Conservation (phyloP, 2,888 invertebrate genomes). For the Lobophora halterata region DNA sequence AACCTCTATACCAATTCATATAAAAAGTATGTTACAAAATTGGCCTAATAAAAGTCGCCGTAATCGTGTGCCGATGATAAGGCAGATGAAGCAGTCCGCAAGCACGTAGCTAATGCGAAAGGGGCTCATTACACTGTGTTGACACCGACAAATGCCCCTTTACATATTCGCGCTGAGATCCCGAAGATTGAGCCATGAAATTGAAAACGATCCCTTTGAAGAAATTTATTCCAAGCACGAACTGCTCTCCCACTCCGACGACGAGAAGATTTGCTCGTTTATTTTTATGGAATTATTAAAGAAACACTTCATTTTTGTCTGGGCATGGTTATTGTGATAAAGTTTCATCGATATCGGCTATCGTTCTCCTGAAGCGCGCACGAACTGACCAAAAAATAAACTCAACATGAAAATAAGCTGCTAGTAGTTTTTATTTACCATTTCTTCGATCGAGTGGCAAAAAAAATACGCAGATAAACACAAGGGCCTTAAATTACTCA, state of each 20-base stretch:
- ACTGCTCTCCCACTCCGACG: conserved; percentile 71
- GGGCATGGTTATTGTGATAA: conserved; percentile 38
- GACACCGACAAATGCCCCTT: conserved; percentile 79
- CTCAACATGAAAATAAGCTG: no score
- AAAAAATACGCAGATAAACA: no score
- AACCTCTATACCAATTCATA: neutral
- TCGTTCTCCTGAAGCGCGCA: no score
- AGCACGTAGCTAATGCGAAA: conserved; percentile 68
- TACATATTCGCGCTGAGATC: conserved; percentile 77
- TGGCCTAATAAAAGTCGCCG: conserved; percentile 9
- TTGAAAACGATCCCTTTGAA: conserved; percentile 80
- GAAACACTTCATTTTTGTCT: conserved; percentile 65
- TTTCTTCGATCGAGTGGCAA: no score
- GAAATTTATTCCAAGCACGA: conserved; percentile 80
- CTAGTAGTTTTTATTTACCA: no score
- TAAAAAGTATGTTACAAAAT: conserved; percentile 2
- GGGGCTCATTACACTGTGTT: conserved; percentile 76
- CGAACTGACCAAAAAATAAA: no score
- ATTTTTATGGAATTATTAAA: conserved; percentile 79
- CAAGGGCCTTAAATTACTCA: conserved; percentile 39
- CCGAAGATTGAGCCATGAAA: conserved; percentile 80
- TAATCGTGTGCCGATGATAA: conserved; percentile 25
- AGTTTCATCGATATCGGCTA: conserved; percentile 21
- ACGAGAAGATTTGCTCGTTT: conserved; percentile 78
- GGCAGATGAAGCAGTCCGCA: conserved; percentile 47